These are phyloP conservation scores for Geopemphigus sp. DNA, from an alignment of 1,140 invertebrate genomes.

Conservation along the genomic window DNA sequence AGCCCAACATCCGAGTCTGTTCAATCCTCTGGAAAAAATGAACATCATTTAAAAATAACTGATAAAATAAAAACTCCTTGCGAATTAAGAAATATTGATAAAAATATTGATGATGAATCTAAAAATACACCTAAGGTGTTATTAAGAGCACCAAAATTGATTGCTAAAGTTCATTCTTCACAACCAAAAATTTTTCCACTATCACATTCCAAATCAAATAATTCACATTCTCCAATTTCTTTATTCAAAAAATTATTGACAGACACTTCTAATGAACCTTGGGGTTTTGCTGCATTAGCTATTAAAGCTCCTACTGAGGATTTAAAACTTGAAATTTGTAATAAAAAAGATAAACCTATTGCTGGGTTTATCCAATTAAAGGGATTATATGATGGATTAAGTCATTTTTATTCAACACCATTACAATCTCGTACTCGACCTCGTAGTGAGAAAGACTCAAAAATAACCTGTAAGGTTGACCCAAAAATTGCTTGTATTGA, in stretches of 20 bases:
- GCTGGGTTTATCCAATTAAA: constrained; percentile 67
- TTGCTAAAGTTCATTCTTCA: constrained; percentile 33
- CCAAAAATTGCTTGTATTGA: neutral
- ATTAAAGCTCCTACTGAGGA: constrained; percentile 51
- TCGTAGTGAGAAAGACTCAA: constrained; percentile 25
- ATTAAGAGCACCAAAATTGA: constrained; percentile 46
- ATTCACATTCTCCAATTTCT: constrained; percentile 23
- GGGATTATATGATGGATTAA: constrained; percentile 78
- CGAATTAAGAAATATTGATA: constrained; percentile 1
- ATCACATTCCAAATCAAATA: constrained; percentile 27
- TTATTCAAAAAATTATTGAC: constrained; percentile 34
- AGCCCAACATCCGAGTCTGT: neutral
- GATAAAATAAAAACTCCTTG: neutral
- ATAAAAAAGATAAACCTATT: constrained; percentile 44
- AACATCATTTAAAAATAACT: constrained; percentile 8
- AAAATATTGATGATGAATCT: constrained; percentile 33
- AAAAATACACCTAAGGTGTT: constrained; percentile 55
- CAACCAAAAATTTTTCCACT: constrained; percentile 46
- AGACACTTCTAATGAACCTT: constrained; percentile 59
- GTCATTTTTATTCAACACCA: constrained; percentile 75
- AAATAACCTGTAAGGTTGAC: neutral
- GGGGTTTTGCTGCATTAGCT: constrained; percentile 75
- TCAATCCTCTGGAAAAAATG: constrained; percentile 12
- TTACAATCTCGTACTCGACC: constrained; percentile 58
- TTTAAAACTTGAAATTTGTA: constrained; percentile 4